A percentile compares a stretch with the other conserved stretches of the same genome.
phyloP scores from a whole-genome alignment of 1,140 invertebrate species.

The Campodea augens region DNA sequence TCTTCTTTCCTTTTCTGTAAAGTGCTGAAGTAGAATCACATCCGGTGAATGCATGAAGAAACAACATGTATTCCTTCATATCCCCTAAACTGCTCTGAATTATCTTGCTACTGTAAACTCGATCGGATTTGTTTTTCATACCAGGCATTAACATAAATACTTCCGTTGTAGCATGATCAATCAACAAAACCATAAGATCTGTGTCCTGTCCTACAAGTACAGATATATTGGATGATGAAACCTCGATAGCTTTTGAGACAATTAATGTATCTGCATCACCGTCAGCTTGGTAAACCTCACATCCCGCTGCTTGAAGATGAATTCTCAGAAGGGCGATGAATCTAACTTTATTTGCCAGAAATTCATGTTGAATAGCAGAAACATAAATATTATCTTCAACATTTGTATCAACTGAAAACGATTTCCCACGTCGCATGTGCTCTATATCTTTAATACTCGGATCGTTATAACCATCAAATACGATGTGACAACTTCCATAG shows the following conservation, averaged over 20 bases:
- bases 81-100: slow-evolving; percentile 1
- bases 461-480: slow-evolving; percentile 9
- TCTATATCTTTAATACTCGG: slow-evolving; percentile 8
- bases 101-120: neutral
- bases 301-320: slow-evolving; percentile 4
- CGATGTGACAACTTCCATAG: slow-evolving; percentile 5
- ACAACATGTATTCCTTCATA: neutral
- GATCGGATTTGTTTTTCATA: neutral
- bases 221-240: neutral
- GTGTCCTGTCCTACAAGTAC: slow-evolving; percentile 5
- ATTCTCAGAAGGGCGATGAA: slow-evolving; percentile 4
- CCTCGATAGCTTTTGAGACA: slow-evolving; percentile 6
- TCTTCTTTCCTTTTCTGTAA: slow-evolving; percentile 7
- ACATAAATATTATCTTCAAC: slow-evolving; percentile 7
- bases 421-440: neutral
- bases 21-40: slow-evolving; percentile 5
- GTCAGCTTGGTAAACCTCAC: slow-evolving; percentile 6
- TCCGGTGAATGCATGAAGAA: slow-evolving; percentile 4
- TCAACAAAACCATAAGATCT: slow-evolving; percentile 8
- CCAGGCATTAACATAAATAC: slow-evolving; percentile 4
- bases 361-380: slow-evolving; percentile 5
- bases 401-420: slow-evolving; percentile 3
- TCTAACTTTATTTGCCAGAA: slow-evolving; percentile 8
- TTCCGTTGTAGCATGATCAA: slow-evolving; percentile 7
- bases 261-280: slow-evolving; percentile 10